A percentile compares a stretch with the other conserved stretches of the same genome.
Conservation (phyloP, 2,113 vertebrate genomes). For the Phodopus roborovskii region DNA sequence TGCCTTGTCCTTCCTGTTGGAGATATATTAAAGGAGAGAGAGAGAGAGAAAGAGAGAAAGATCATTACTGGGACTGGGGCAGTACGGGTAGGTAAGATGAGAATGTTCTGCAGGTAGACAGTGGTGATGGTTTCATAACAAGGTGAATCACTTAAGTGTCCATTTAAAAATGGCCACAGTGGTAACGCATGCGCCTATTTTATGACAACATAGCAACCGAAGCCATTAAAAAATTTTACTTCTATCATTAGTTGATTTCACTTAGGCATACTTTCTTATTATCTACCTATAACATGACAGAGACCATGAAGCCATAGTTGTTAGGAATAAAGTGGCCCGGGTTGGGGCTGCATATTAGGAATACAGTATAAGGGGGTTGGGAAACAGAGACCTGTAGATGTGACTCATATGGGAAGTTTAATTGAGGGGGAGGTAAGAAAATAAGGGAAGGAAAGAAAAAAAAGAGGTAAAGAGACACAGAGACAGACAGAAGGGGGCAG, state of each 20-base stretch:
- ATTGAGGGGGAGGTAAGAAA: too few relatives aligned
- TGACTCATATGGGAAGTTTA: too few relatives aligned
- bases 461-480: too few relatives aligned
- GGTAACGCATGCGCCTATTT: neutral
- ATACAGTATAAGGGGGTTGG: too few relatives aligned
- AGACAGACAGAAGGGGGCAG: too few relatives aligned
- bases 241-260: neutral
- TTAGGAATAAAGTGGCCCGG: too few relatives aligned
- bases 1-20: neutral
- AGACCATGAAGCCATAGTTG: neutral
- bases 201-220: neutral
- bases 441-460: too few relatives aligned
- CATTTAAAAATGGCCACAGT: neutral
- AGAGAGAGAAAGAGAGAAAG: too few relatives aligned
- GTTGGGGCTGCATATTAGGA: too few relatives aligned
- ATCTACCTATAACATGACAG: neutral
- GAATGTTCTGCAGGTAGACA: neutral
- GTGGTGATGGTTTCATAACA: neutral
- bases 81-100: neutral
- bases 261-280: neutral
- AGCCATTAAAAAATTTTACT: neutral
- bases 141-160: neutral
- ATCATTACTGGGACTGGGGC: neutral
- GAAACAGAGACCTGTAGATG: too few relatives aligned
- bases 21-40: neutral